These are phyloP conservation scores for Macropodus opercularis DNA, from an alignment of 2,797 vertebrate genomes.

Conservation along the genomic window DNA sequence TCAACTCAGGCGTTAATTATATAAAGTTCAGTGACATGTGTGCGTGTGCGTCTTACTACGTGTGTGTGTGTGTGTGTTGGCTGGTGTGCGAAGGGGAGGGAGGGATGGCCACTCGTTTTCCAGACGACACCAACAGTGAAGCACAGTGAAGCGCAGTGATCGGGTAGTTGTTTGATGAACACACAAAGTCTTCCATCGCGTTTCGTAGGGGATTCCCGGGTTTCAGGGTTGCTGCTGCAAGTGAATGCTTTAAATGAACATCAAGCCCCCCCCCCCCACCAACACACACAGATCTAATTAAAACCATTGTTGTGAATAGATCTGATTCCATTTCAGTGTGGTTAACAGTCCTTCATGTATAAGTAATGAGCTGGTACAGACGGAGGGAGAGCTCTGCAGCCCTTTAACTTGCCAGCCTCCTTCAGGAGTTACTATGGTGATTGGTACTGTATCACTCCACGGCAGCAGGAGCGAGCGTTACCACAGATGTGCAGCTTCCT, in stretches of 20 bases:
- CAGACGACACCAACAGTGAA: constrained; percentile 70
- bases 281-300: constrained; percentile 71
- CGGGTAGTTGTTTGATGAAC: constrained; percentile 80
- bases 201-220: constrained; percentile 67
- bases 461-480: constrained; percentile 35
- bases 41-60: constrained; percentile 8
- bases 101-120: constrained; percentile 73
- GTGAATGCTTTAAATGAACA: not conserved
- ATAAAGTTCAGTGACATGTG: constrained; percentile 71
- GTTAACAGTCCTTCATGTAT: constrained; percentile 79
- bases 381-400: constrained; percentile 58
- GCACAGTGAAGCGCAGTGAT: constrained; percentile 77
- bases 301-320: constrained; percentile 77
- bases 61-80: constrained; percentile 9
- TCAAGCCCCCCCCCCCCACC: constrained; percentile 26
- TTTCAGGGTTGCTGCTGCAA: constrained; percentile 72
- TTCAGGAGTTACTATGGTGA: constrained; percentile 59
- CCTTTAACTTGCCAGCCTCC: constrained; percentile 60
- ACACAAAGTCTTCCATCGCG: constrained; percentile 57
- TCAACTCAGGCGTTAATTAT: constrained; percentile 73
- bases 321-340: constrained; percentile 78
- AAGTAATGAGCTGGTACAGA: constrained; percentile 75
- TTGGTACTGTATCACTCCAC: constrained; percentile 40
- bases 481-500: not conserved
- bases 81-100: constrained; percentile 22